Percentiles rank a stretch among this genome's conserved stretches.
Evolutionary conservation across 1,140 invertebrate species (phyloP).

Genomic region (Philotrypesis tridentata): DNA sequence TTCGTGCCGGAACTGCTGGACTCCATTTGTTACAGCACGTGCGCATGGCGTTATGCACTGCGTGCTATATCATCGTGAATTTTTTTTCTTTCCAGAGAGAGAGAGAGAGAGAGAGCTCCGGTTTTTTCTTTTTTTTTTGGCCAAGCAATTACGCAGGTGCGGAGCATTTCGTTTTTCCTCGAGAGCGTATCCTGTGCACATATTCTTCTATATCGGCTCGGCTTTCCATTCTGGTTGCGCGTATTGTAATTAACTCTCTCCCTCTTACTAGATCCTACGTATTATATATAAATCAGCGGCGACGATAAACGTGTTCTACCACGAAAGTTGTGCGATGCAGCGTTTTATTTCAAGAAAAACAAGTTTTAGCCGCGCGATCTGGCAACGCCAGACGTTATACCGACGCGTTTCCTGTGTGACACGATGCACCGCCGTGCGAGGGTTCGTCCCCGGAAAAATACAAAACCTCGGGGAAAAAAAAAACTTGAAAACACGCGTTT

Average conservation of each 20-base stretch:
- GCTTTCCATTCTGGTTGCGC: not conserved
- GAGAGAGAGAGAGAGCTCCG: too few species aligned
- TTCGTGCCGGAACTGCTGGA: not conserved
- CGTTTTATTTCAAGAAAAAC: not conserved
- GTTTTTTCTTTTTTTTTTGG: not conserved
- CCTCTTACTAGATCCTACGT: not conserved
- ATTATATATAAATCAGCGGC: too few species aligned
- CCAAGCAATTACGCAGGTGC: not conserved
- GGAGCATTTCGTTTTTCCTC: not conserved
- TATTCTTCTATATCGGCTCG: not conserved
- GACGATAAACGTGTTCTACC: not conserved
- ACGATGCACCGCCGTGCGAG: too few species aligned
- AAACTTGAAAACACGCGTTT: not conserved
- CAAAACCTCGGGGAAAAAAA: not conserved
- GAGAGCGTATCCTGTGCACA: not conserved
- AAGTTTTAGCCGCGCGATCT: not conserved
- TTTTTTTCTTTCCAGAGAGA: not conserved
- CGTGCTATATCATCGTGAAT: not conserved
- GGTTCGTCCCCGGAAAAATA: not conserved
- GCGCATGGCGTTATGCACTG: not conserved
- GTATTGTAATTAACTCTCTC: not conserved
- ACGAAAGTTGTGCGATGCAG: not conserved
- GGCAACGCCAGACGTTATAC: not conserved
- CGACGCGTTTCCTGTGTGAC: not conserved
- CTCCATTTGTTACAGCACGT: slow-evolving; percentile 17